Evolutionary conservation across 2,888 invertebrate genomes (phyloP).

Genomic region (Campoplex capitator): DNA sequence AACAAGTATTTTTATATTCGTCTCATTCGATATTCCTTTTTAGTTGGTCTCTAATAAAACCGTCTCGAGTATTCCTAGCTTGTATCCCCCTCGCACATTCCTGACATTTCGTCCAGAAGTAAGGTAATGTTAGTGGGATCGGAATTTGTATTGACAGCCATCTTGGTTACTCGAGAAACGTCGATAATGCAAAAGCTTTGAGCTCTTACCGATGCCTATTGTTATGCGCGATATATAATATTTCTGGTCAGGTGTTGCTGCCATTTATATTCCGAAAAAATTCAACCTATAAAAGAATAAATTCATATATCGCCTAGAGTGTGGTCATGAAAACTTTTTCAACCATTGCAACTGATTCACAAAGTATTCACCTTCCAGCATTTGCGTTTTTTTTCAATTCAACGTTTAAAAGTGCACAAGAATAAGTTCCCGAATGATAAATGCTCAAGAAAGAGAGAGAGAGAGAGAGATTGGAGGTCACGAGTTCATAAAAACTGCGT

Average conservation of each 20-base stretch:
- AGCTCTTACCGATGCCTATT: constrained; percentile 4
- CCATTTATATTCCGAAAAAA: neutral
- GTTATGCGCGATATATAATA: neutral
- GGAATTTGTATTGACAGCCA: constrained; percentile 24
- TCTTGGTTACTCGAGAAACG: constrained; percentile 37
- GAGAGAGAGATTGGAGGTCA: neutral
- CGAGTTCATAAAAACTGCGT: neutral
- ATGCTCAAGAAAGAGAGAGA: neutral
- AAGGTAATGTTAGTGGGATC: constrained; percentile 43
- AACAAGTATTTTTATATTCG: neutral
- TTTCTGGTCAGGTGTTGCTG: neutral
- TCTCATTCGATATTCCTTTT: neutral
- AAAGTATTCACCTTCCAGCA: neutral
- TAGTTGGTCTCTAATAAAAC: constrained; percentile 6
- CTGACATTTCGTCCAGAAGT: constrained; percentile 12
- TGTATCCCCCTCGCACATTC: neutral
- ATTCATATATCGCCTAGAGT: neutral
- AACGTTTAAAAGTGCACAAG: neutral
- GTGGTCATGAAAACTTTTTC: neutral
- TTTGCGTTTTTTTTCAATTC: neutral
- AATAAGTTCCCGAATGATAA: neutral
- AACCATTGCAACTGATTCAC: neutral
- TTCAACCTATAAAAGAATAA: neutral
- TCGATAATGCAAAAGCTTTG: constrained; percentile 41
- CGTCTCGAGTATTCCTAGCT: neutral